A percentile compares a stretch with the other conserved stretches of the same genome.
Evolutionary conservation across 92 coral and sea anemone genomes (phyloP).

Genomic region (Paragorgia papillata): DNA sequence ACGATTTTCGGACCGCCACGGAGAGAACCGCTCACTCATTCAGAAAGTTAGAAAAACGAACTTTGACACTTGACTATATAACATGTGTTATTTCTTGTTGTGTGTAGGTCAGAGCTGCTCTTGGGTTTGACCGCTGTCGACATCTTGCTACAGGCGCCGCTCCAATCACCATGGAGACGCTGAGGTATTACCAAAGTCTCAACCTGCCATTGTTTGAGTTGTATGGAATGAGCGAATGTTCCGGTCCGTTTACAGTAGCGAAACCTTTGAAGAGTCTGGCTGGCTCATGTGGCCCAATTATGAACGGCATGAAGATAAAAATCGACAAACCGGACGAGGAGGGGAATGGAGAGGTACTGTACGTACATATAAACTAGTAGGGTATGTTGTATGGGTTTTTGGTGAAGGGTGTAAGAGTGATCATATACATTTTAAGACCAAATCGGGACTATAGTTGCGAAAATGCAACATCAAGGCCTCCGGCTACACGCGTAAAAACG

Average conservation of each 20-base stretch:
- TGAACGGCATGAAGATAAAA: slow-evolving; percentile 67
- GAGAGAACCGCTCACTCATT: no score
- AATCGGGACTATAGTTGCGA: no score
- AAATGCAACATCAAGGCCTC: no score
- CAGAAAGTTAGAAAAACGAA: no score
- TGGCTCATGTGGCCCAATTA: slow-evolving; percentile 82
- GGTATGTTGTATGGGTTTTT: no score
- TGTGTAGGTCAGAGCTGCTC: slow-evolving; percentile 70
- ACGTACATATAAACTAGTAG: no score
- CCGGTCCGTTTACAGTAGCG: slow-evolving; percentile 81
- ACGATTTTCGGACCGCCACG: no score
- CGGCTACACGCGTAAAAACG: no score
- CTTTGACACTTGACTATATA: no score
- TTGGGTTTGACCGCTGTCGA: slow-evolving; percentile 92
- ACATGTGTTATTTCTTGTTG: no score
- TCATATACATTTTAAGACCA: neutral
- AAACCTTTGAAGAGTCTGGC: slow-evolving; percentile 62
- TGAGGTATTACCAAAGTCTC: slow-evolving; percentile 88
- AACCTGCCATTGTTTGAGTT: slow-evolving; percentile 87
- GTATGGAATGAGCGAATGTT: slow-evolving; percentile 96
- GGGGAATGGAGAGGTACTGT: slow-evolving; percentile 84
- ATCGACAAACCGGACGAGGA: slow-evolving; percentile 78
- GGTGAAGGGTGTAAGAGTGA: no score
- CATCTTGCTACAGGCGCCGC: slow-evolving; percentile 86
- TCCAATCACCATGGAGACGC: slow-evolving; percentile 92